Evolutionary conservation across 2,888 invertebrate species (phyloP).

Genomic region (Apotomis capreana): DNA sequence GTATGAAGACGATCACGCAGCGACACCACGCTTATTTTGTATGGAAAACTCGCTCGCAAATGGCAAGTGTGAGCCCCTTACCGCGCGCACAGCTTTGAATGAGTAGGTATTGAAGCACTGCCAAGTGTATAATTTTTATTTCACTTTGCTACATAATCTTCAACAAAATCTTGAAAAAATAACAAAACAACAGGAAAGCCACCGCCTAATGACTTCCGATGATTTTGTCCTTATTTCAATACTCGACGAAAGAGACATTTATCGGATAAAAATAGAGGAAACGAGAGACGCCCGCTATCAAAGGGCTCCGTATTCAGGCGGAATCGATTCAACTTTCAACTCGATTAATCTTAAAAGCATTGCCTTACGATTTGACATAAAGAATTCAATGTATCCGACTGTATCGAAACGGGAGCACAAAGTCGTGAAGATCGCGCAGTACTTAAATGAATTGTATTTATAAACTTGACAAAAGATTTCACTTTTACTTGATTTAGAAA

Average conservation of each 20-base stretch:
- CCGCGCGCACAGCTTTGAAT: no score
- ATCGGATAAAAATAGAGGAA: slow-evolving; percentile 19
- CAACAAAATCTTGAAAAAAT: background rate
- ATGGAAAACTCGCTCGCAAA: no score
- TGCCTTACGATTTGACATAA: background rate
- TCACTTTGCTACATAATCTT: no score
- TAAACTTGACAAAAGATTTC: background rate
- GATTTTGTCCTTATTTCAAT: slow-evolving; percentile 1
- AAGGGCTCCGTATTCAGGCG: slow-evolving; percentile 6
- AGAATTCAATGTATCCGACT: slow-evolving; percentile 2
- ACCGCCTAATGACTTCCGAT: slow-evolving; percentile 10
- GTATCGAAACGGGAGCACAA: background rate
- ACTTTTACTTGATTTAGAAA: no score
- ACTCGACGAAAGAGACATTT: background rate
- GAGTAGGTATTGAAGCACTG: no score
- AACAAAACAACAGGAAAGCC: slow-evolving; percentile 1
- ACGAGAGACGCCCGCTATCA: slow-evolving; percentile 7
- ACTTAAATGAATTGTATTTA: background rate
- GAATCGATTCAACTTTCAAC: slow-evolving; percentile 29
- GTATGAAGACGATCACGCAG: no score
- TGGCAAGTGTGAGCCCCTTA: no score
- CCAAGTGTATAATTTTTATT: no score
- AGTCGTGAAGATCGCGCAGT: slow-evolving; percentile 1
- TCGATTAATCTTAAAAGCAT: slow-evolving; percentile 29
- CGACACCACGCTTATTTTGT: no score